Evolutionary conservation across 2,888 invertebrate genomes (phyloP), one percentile per base, ranked within the genome.

Genomic region (Cephus pulcher): DNA sequence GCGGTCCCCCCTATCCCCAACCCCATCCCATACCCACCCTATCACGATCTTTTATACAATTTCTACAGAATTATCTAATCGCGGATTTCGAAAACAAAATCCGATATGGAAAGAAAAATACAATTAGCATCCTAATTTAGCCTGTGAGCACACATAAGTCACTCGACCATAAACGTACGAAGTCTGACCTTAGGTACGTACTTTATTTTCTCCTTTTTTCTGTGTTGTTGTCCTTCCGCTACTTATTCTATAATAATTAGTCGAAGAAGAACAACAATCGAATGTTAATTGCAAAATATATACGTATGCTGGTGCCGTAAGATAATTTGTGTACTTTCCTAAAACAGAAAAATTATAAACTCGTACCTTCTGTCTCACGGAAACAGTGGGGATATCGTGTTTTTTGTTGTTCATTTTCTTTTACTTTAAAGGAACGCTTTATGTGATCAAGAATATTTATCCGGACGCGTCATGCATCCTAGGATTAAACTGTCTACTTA

Each of bases 301-400:
- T 9, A 23, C 6, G 56, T 23, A 9, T 23, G 56, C 2, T 56
- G 56, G 56, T 56, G 56, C 23, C 1, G 56, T 56, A 56, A 56
- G 56, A 56, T 56, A 23, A 56, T 56, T 56, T 23, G 56, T 56
- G 9, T 56, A 56, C 23, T 78, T 78, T 78, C 78, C 75, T 78
- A 78, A 75, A 78, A 78, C 78, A 78, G 78, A 78, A 78, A 78
- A 78, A 78, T 75, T 75, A 70, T 70, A 30, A 69, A 40, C 23
- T 33, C 56, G 34, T 15, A 30, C 34, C 12, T 35, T 68, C 75
- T 71, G 78, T 75, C 78, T 78, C 78, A 78, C 56, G 75, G 78
- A 78, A 78, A 78, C 78, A 56, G 56, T 56, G 23, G 23, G 23
- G 9, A 56, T 23, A 56, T 23, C 56, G 56, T 23, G 56, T 56